These are phyloP conservation scores for Andrena bicolor DNA, from an alignment of 2,888 invertebrate species.

Conservation along the genomic window DNA sequence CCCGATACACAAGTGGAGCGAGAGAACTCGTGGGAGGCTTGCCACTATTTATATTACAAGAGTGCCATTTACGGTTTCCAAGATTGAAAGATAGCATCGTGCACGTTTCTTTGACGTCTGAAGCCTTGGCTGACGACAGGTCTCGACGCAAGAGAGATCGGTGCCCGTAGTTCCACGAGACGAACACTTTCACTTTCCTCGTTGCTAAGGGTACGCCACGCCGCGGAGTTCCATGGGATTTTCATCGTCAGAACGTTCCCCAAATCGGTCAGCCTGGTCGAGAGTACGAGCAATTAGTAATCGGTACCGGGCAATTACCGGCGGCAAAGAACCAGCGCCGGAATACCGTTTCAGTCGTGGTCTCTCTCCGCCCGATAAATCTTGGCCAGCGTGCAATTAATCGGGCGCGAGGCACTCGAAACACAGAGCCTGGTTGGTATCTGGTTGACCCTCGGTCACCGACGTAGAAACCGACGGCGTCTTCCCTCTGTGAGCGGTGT, in stretches of 20 bases:
- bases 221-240: conserved; percentile 34
- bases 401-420: conserved; percentile 78
- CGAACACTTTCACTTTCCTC: conserved; percentile 27
- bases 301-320: conserved; percentile 75
- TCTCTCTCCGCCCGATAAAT: conserved; percentile 79
- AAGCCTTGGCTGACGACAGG: too few relatives aligned
- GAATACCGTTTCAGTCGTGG: conserved; percentile 75
- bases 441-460: conserved; percentile 80
- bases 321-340: conserved; percentile 68
- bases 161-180: too few relatives aligned
- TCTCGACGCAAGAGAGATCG: too few relatives aligned
- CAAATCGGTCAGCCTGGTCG: conserved; percentile 58
- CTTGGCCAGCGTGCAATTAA: conserved; percentile 80
- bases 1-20: neutral
- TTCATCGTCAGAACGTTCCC: conserved; percentile 56
- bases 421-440: conserved; percentile 75
- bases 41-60: neutral
- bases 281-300: conserved; percentile 75
- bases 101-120: too few relatives aligned
- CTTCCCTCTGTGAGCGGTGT: conserved; percentile 65
- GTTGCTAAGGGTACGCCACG: neutral
- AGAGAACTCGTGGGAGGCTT: neutral
- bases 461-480: conserved; percentile 68
- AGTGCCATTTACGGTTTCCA: too few relatives aligned
- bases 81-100: too few relatives aligned